These are phyloP conservation scores for Leptocoma aspasia DNA, from an alignment of 2,113 vertebrate genomes.

Conservation along the genomic window DNA sequence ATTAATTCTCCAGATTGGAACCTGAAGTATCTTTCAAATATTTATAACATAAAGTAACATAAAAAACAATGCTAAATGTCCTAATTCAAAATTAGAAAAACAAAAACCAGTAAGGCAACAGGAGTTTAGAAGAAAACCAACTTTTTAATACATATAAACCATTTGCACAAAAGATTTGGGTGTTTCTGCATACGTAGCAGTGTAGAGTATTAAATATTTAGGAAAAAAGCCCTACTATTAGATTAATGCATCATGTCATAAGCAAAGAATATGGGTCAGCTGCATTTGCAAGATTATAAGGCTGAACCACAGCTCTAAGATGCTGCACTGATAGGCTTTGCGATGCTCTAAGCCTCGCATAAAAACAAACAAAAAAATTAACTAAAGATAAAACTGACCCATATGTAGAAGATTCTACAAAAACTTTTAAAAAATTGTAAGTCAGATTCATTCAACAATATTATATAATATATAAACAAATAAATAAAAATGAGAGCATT, in stretches of 20 bases:
- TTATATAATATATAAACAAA: neutral
- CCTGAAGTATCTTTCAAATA: neutral
- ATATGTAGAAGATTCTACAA: neutral
- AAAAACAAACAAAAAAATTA: neutral
- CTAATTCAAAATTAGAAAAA: neutral
- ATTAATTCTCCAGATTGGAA: neutral
- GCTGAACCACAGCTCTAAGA: constrained; percentile 4
- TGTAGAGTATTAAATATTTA: neutral
- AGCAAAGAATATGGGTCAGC: constrained; percentile 11
- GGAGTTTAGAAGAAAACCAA: neutral
- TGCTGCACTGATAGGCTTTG: neutral
- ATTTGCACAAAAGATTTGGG: neutral
- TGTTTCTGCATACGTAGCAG: neutral
- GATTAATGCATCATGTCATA: neutral
- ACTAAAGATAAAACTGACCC: neutral
- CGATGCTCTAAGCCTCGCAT: neutral
- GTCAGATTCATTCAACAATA: neutral
- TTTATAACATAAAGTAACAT: neutral
- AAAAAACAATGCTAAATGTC: neutral
- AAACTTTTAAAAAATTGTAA: neutral
- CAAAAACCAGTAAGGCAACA: neutral
- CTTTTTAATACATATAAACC: neutral
- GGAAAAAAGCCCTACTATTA: neutral
- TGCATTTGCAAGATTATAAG: neutral
- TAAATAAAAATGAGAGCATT: neutral